phyloP scores from a whole-genome alignment of 2,888 invertebrate genomes.

The Eudemis profundana region DNA sequence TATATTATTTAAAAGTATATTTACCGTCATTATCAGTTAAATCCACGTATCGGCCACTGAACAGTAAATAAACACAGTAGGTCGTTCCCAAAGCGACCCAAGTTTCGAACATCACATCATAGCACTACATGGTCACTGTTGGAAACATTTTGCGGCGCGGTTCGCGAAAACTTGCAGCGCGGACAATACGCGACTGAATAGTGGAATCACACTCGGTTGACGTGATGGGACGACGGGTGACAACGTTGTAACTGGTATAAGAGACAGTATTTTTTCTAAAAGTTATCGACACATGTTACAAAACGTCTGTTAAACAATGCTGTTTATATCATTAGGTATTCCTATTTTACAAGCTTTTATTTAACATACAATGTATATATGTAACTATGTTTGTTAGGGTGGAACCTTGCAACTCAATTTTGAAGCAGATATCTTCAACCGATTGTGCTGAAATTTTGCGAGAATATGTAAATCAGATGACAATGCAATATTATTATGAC shows the following conservation, averaged over 20 bases:
- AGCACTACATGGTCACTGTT: constrained; percentile 32
- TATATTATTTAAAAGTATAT: neutral
- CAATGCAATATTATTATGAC: too few relatives aligned
- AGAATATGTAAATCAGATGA: too few relatives aligned
- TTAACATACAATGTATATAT: too few relatives aligned
- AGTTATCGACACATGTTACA: neutral
- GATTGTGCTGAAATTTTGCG: too few relatives aligned
- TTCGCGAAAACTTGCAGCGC: constrained; percentile 41
- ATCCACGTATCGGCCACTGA: constrained; percentile 65
- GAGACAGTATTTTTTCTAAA: constrained; percentile 5
- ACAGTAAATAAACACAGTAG: constrained; percentile 63
- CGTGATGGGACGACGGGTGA: constrained; percentile 66
- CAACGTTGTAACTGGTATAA: constrained; percentile 53
- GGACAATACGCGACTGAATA: constrained; percentile 57
- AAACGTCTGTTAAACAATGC: too few relatives aligned
- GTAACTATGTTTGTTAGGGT: too few relatives aligned
- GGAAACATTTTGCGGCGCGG: constrained; percentile 33
- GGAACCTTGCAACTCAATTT: too few relatives aligned
- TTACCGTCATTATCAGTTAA: constrained; percentile 68
- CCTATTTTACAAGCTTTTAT: too few relatives aligned
- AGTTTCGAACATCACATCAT: constrained; percentile 66
- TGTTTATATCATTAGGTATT: too few relatives aligned
- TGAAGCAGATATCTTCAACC: too few relatives aligned
- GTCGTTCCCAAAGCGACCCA: constrained; percentile 63
- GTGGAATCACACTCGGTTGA: constrained; percentile 58